Base-by-base conservation (phyloP, 35 echinoderm and acorn worm genomes). In the Apostichopus parvimensis region DNA sequence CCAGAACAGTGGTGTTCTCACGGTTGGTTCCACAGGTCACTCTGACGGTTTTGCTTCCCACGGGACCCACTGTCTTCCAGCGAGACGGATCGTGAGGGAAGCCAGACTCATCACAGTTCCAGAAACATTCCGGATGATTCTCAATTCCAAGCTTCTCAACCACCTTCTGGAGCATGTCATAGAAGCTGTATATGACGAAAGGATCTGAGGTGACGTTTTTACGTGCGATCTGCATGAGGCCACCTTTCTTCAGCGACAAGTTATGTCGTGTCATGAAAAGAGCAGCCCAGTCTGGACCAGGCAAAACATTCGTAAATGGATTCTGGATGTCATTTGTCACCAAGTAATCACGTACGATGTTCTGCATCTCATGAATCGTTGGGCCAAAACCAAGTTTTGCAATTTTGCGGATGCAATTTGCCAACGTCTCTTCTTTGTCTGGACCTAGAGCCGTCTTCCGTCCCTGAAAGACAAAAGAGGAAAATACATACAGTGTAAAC, bases 21-120 rank as follows among this genome's bases (percentile, higher is more conserved):
- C 73, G 73, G 15, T 77, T 77, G 73, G 73, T 5, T 17, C 73
- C 73, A 77, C 73, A 77, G 73, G 73, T 77, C 9, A 77, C 73
- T 77, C 73, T 77, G 6, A 77, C 8, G 17, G 73, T 77, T 17
- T 77, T 77, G 73, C 18, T 26, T 17, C 24, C 73, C 73, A 77
- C 73, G 6, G 73, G 73, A 77, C 73, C 73, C 8, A 77, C 73
- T 13, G 73, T 77, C 73, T 77, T 77, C 73, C 73, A 77, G 9
- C 73, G 9, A 13, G 73, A 21, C 9, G 73, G 73, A 26, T 77
- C 73, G 4, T 77, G 73, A 13, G 73, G 73, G 17, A 26, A 77
- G 73, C 73, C 73, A 77, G 73, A 77, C 17, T 77, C 73, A 77
- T 77, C 73, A 77, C 73, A 77, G 73, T 77, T 77, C 73, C 73